Evolutionary conservation across 2,797 vertebrate genomes (phyloP), one percentile per base, ranked within the genome.

Genomic region (Pristis pectinata): DNA sequence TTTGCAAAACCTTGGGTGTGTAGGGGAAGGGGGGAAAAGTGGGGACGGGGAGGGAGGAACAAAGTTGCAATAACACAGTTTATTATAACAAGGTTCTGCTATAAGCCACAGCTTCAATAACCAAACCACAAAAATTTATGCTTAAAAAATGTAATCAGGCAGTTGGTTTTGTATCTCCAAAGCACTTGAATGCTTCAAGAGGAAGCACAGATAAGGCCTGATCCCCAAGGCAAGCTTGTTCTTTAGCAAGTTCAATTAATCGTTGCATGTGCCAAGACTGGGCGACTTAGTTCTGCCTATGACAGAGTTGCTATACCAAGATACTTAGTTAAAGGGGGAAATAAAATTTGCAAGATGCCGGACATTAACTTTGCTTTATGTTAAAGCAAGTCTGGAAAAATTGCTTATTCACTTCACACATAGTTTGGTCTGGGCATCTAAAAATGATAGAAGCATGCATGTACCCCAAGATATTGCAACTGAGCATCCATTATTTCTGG

Each of bases 101-200:
- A 49, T 76, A 94, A 92, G 72, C 70, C 92, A 34, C 70, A 94
- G 92, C 44, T 94, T 94, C 92, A 74, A 94, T 27, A 76, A 74
- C 24, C 3, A 74, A 94, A 76, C 92, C 92, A 94, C 92, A 94
- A 94, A 94, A 94, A 94, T 93, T 70, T 53, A 76, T 49, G 67
- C 53, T 94, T 44, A 34, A 87, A 83, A 91, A 91, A 53, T 56
- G 30, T 94, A 94, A 94, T 94, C 92, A 94, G 27, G 49, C 70
- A 74, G 92, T 94, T 94, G 92, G 41, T 76, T 94, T 74, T 76
- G 27, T 74, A 92, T 67, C 70, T 74, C 70, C 24, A 76, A 70
- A 27, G 92, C 30, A 67, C 27, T 76, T 94, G 92, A 53, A 53
- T 94, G 67, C 72, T 94, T 94, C 74, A 94, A 94, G 70, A n/a